Base-by-base conservation (phyloP, 2,113 vertebrate species). In the Dinomys branickii region DNA sequence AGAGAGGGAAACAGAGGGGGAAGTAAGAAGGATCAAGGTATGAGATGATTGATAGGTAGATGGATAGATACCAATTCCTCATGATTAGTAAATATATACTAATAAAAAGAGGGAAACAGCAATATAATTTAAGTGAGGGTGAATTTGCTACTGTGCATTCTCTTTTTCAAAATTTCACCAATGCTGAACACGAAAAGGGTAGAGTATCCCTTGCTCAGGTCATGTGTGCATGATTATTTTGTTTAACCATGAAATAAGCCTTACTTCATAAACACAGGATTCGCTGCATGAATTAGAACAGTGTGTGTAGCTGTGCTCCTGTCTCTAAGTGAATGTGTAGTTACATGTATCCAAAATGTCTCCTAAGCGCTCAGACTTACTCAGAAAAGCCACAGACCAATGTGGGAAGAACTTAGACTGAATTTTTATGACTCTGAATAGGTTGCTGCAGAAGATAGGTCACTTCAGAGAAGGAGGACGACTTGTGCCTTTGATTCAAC, bases 361-460 rank as follows among this genome's bases (percentile, higher is more conserved):
- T 56, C 7, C 20, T 7, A 33, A 63, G 50, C 6, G 9, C 63
- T 94, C 38, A 58, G 77, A 87, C 47, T 81, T 67, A 78, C 35
- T 47, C 59, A 52, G 58, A 35, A 93, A 90, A 90, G 58, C 90
- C 67, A 63, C 16, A 50, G 65, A 69, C 65, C n/a, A 52, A 83
- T 89, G n/a, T 41, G 82, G 91, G 85, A 78, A 38, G 44, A 97
- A 98, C 98, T 97, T 85, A 97, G 96, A 92, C 94, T 93, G 35
- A 92, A 61, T 75, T 98, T 98, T 93, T 90, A 95, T 95, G 95
- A 98, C 94, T 94, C 95, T 63, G 97, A 94, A 96, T 97, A 98
- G 80, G 94, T 97, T 92, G 97, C 94, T 97, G 97, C 4, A 1
- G 96, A 97, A 94, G 95, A 89, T 59, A 89, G 16, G 0, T 90